Percentiles rank a stretch among this genome's conserved stretches.
Conservation (phyloP, 2,113 vertebrate species). For the Miniopterus natalensis region DNA sequence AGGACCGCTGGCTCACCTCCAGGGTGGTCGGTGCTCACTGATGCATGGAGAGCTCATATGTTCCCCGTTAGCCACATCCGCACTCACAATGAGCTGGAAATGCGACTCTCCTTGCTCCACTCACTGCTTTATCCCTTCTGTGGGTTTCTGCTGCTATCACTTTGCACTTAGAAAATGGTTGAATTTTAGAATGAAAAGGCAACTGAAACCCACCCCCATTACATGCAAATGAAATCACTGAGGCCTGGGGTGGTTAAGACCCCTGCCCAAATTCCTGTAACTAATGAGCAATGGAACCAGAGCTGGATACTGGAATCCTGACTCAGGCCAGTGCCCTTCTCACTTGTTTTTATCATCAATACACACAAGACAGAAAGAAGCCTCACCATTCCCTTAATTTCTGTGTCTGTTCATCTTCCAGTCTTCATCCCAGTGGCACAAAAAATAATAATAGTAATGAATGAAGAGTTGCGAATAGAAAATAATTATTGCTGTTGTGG, state of each 20-base stretch:
- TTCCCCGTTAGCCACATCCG: neutral
- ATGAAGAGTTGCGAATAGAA: neutral
- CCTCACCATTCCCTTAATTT: neutral
- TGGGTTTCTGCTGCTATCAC: neutral
- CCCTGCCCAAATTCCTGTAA: neutral
- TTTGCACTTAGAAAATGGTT: neutral
- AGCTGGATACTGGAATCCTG: neutral
- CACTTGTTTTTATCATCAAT: neutral
- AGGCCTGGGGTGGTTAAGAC: neutral
- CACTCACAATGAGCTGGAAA: neutral
- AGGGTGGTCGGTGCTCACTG: neutral
- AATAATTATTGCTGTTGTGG: neutral
- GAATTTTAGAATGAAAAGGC: neutral
- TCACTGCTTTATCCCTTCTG: neutral
- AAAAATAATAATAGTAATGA: neutral
- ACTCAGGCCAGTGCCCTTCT: neutral
- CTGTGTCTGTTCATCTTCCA: neutral
- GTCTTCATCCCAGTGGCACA: neutral
- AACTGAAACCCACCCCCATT: neutral
- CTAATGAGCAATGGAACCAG: neutral
- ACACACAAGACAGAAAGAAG: neutral
- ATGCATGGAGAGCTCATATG: constrained; percentile 3
- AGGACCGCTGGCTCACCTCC: neutral
- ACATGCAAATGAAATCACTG: neutral
- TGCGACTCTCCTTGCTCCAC: neutral